Conservation (phyloP, 2,113 vertebrate genomes). For the Coreoperca whiteheadi region DNA sequence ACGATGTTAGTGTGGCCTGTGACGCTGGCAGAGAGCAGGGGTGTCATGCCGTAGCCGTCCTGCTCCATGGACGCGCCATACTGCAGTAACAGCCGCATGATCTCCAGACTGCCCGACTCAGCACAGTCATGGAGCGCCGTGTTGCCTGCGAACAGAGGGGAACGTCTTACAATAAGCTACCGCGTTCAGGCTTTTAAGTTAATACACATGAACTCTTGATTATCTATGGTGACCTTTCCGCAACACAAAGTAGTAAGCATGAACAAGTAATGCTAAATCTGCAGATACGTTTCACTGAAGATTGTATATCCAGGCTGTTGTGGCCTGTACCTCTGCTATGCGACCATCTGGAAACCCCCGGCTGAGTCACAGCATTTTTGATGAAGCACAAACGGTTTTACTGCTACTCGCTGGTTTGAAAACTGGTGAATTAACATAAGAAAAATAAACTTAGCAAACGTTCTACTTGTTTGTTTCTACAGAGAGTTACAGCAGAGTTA, state of each 20-base stretch:
- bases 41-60: slow-evolving; percentile 98
- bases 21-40: slow-evolving; percentile 96
- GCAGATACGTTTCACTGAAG: neutral
- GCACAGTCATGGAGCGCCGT: slow-evolving; percentile 97
- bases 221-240: neutral
- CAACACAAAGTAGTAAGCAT: neutral
- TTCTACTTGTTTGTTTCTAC: neutral
- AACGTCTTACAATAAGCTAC: neutral
- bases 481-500: neutral
- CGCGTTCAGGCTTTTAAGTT: too few relatives aligned
- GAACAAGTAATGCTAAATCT: neutral
- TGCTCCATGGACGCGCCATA: slow-evolving; percentile 98
- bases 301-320: neutral
- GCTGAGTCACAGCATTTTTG: neutral
- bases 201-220: neutral
- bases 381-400: neutral
- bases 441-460: neutral
- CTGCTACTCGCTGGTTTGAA: neutral
- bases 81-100: slow-evolving; percentile 98
- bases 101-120: slow-evolving; percentile 98
- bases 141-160: slow-evolving; percentile 87
- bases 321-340: neutral
- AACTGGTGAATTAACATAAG: neutral
- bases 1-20: slow-evolving; percentile 99
- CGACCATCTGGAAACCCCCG: neutral